These are phyloP conservation scores for Polymixis lichenea DNA, from an alignment of 2,888 invertebrate species.

Conservation along the genomic window DNA sequence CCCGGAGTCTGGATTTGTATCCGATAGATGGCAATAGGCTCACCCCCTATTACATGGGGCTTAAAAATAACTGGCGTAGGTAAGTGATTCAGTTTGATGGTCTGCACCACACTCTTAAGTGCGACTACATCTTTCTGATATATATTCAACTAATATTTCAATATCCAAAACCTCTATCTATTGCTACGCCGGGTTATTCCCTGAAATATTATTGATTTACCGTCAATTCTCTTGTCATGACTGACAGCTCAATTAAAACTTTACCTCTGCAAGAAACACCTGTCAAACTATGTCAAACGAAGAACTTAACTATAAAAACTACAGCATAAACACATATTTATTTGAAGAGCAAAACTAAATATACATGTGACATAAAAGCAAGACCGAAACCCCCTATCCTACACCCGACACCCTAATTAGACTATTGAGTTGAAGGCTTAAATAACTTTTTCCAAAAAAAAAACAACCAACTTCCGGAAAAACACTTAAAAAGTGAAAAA, in stretches of 20 bases:
- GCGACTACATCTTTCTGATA: not conserved
- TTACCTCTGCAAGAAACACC: constrained; percentile 5
- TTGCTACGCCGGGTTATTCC: no score
- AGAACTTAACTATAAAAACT: constrained; percentile 7
- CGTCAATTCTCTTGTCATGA: not conserved
- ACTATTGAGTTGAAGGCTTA: no score
- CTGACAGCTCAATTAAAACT: constrained; percentile 42
- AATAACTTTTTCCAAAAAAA: no score
- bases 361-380: no score
- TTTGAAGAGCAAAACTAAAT: constrained; percentile 10
- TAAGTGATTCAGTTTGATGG: not conserved
- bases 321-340: not conserved
- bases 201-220: constrained; percentile 6
- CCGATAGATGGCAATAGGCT: no score
- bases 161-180: not conserved
- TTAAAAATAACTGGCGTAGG: no score
- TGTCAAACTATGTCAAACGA: not conserved
- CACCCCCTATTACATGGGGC: no score
- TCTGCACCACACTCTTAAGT: not conserved
- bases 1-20: no score
- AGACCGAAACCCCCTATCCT: no score
- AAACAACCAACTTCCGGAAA: no score
- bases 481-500: no score
- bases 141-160: not conserved
- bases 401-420: no score